phyloP scores from a whole-genome alignment of 1,140 invertebrate genomes.

The Drosophila erecta region DNA sequence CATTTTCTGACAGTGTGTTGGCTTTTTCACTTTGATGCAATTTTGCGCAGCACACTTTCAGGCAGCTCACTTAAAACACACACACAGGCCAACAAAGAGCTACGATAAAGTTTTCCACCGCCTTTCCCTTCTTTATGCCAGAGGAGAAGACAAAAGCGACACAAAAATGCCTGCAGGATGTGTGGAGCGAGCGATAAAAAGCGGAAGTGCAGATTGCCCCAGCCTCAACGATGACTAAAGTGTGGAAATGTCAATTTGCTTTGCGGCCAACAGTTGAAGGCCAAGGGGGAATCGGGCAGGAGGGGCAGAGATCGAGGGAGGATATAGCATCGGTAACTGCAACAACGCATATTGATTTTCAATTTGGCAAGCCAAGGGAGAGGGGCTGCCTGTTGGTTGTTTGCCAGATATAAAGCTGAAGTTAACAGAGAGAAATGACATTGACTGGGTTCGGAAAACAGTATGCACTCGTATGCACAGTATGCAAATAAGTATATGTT shows the following conservation, averaged over 20 bases:
- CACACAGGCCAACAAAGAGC: slow-evolving; percentile 36
- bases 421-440: slow-evolving; percentile 51
- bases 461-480: background rate
- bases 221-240: slow-evolving; percentile 57
- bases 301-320: background rate
- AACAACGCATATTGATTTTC: slow-evolving; percentile 76
- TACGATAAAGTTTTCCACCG: slow-evolving; percentile 62
- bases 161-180: slow-evolving; percentile 56
- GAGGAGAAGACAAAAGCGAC: slow-evolving; percentile 58
- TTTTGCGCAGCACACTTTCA: slow-evolving; percentile 54
- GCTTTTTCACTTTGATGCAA: slow-evolving; percentile 56
- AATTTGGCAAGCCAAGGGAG: slow-evolving; percentile 55
- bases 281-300: background rate
- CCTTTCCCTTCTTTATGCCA: background rate
- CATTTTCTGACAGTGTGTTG: slow-evolving; percentile 31
- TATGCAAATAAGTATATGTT: background rate
- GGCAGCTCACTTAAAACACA: slow-evolving; percentile 34
- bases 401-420: slow-evolving; percentile 54
- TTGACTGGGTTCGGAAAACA: slow-evolving; percentile 3
- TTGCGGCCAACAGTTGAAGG: slow-evolving; percentile 40
- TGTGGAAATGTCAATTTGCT: slow-evolving; percentile 81
- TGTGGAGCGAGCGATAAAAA: slow-evolving; percentile 59
- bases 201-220: slow-evolving; percentile 72
- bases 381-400: slow-evolving; percentile 18
- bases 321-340: slow-evolving; percentile 35